Conservation (phyloP, 2,113 vertebrate genomes). For the Peromyscus polionotus region DNA sequence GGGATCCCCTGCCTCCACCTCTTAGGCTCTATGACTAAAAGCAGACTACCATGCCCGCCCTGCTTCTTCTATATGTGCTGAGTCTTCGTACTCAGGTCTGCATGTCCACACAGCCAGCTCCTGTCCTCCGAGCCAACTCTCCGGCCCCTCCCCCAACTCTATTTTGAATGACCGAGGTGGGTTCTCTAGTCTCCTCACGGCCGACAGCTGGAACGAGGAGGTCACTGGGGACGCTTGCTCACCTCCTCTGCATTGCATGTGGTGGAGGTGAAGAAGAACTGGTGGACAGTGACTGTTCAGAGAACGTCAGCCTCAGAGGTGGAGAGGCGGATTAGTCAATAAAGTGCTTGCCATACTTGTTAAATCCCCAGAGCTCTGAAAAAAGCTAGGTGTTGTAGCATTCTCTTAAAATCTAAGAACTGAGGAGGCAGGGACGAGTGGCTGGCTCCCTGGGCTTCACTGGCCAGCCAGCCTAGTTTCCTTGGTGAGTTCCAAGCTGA, state of each 20-base stretch:
- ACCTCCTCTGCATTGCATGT: too few relatives aligned
- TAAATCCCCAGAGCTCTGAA: background rate
- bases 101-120: background rate
- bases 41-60: background rate
- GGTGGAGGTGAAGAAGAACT: background rate
- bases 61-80: background rate
- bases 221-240: background rate
- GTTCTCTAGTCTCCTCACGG: background rate
- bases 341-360: background rate
- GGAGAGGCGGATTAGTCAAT: too few relatives aligned
- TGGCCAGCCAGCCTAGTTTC: background rate
- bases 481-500: background rate
- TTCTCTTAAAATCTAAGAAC: background rate
- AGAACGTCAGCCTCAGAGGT: background rate
- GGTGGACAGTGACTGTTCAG: background rate
- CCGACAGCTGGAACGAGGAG: background rate
- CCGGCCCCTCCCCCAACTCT: background rate
- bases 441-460: background rate
- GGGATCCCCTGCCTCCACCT: background rate
- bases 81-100: background rate
- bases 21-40: background rate
- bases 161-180: background rate
- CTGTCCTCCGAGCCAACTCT: too few relatives aligned
- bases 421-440: background rate
- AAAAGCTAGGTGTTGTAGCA: too few relatives aligned